Evolutionary conservation across 2,888 invertebrate genomes (phyloP).

Genomic region (Plebejus anna): DNA sequence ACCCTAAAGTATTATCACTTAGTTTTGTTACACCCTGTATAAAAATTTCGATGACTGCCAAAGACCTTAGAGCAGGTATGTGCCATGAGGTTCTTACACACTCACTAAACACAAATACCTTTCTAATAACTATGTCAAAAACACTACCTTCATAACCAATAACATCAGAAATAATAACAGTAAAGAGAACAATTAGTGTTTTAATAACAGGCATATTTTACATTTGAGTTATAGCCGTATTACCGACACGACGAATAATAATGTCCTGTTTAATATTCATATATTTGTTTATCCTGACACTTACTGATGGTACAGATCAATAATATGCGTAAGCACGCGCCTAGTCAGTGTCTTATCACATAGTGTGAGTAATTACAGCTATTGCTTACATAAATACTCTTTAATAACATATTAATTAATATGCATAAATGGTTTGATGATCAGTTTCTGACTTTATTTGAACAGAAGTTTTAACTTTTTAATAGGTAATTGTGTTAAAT

Average conservation of each 20-base stretch:
- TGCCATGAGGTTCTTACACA: no score
- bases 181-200: constrained; percentile 1
- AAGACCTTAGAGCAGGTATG: no score
- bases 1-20: no score
- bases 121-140: no score
- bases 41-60: no score
- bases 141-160: neutral
- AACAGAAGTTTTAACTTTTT: no score
- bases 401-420: neutral
- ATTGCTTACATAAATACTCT: neutral
- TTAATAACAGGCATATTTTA: constrained; percentile 26
- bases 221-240: constrained; percentile 38
- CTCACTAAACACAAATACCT: no score
- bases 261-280: constrained; percentile 67
- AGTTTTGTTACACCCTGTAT: no score
- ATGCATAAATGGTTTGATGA: no score
- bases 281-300: constrained; percentile 69
- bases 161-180: neutral
- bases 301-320: constrained; percentile 63
- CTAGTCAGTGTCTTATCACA: constrained; percentile 29
- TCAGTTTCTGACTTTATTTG: no score
- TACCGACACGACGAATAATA: constrained; percentile 49
- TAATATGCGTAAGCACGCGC: constrained; percentile 46
- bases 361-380: neutral
- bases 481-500: no score